phyloP scores from a whole-genome alignment of 2,888 invertebrate species.

The Sepiola atlantica region DNA sequence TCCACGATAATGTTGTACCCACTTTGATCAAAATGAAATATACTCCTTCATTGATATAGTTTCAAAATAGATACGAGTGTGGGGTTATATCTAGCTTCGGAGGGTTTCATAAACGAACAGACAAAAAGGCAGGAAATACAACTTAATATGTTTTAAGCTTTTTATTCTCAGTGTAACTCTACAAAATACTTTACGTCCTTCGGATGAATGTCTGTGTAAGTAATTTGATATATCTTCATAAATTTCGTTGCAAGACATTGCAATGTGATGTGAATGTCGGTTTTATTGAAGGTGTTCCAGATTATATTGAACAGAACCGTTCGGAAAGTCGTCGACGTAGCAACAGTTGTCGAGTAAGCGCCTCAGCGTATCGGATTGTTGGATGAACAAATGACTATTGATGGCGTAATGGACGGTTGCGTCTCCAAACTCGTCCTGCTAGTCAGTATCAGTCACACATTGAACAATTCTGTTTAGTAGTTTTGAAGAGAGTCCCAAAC shows the following conservation, averaged over 20 bases:
- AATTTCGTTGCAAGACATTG: not conserved
- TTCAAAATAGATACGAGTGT: no score
- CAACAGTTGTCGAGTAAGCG: not conserved
- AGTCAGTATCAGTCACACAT: not conserved
- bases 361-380: not conserved
- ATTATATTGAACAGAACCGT: not conserved
- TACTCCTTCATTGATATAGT: no score
- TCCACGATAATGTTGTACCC: no score
- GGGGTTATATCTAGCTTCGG: no score
- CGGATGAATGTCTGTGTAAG: not conserved
- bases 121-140: no score
- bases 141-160: not conserved
- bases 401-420: not conserved
- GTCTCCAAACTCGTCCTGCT: not conserved
- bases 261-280: not conserved
- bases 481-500: not conserved
- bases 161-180: not conserved
- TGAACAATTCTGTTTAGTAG: not conserved
- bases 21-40: no score
- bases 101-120: no score
- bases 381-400: not conserved
- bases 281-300: not conserved
- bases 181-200: slow-evolving; percentile 9
- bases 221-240: not conserved
- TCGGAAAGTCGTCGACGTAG: slow-evolving; percentile 16